Percentiles rank a stretch among this genome's conserved stretches.
Conservation (phyloP, 2,113 vertebrate species). For the Psettodes erumei region DNA sequence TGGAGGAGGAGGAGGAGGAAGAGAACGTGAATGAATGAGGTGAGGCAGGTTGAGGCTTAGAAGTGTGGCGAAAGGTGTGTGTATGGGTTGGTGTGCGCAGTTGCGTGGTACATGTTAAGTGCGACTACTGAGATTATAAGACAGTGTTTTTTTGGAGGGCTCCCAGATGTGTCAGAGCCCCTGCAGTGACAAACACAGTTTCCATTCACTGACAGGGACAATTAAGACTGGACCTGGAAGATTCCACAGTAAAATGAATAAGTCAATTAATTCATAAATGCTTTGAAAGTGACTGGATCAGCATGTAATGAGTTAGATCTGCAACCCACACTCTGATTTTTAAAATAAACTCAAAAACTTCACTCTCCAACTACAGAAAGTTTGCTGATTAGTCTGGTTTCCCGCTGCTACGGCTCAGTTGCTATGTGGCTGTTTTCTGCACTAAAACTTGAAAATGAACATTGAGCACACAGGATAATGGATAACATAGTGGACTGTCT, state of each 20-base stretch:
- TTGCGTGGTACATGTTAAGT: constrained; percentile 6
- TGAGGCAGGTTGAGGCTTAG: constrained; percentile 36
- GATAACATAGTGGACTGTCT: background rate
- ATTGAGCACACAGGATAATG: background rate
- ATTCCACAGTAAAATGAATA: no score
- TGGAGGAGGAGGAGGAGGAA: constrained; percentile 18
- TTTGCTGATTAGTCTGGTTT: background rate
- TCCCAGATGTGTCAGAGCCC: constrained; percentile 20
- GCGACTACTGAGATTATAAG: constrained; percentile 4
- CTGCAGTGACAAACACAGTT: constrained; percentile 26
- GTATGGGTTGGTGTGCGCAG: constrained; percentile 3
- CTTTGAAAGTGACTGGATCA: background rate
- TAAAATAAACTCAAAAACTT: background rate
- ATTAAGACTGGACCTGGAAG: background rate
- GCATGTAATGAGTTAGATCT: constrained; percentile 9
- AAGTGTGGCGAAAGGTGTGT: constrained; percentile 33
- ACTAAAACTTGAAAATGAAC: background rate
- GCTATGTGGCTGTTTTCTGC: background rate
- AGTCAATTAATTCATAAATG: no score
- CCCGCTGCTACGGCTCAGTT: background rate
- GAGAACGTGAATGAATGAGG: constrained; percentile 57
- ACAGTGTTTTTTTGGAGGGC: constrained; percentile 30
- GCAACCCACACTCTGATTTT: background rate
- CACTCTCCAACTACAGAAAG: no score
- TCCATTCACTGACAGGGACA: constrained; percentile 18